Conservation (phyloP, 1,140 invertebrate genomes). For the Orius insidiosus region DNA sequence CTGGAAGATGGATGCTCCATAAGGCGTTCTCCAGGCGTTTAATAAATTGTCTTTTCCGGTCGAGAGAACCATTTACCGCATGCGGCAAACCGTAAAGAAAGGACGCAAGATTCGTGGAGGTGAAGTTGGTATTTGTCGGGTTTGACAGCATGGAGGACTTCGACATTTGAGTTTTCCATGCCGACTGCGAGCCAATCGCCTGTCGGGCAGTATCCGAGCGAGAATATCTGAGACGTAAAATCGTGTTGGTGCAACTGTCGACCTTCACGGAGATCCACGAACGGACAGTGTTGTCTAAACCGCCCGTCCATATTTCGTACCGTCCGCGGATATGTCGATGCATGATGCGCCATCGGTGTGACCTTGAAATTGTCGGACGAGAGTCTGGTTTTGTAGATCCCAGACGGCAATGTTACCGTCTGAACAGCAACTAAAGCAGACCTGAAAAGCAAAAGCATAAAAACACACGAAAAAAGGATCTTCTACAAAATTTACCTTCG, state of each 20-base stretch:
- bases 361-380: conserved; percentile 91
- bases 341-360: conserved; percentile 95
- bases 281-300: conserved; percentile 88
- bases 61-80: conserved; percentile 96
- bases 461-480: background rate
- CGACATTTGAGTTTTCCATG: conserved; percentile 95
- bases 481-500: conserved; percentile 41
- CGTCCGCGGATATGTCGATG: conserved; percentile 95
- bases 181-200: conserved; percentile 96
- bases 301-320: conserved; percentile 92
- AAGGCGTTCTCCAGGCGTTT: conserved; percentile 94
- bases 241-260: conserved; percentile 89
- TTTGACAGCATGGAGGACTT: conserved; percentile 82
- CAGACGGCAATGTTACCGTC: conserved; percentile 92
- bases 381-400: conserved; percentile 82
- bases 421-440: conserved; percentile 90
- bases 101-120: conserved; percentile 94
- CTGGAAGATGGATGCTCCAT: conserved; percentile 95
- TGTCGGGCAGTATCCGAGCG: conserved; percentile 25
- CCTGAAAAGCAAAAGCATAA: conserved; percentile 20
- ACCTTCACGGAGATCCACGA: conserved; percentile 90
- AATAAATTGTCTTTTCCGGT: conserved; percentile 97
- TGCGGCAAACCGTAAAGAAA: conserved; percentile 87
- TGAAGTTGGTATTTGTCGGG: conserved; percentile 96
- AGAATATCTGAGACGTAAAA: conserved; percentile 79